Evolutionary conservation across 2,888 invertebrate species (phyloP).

Genomic region (Phyto melanocephala): DNA sequence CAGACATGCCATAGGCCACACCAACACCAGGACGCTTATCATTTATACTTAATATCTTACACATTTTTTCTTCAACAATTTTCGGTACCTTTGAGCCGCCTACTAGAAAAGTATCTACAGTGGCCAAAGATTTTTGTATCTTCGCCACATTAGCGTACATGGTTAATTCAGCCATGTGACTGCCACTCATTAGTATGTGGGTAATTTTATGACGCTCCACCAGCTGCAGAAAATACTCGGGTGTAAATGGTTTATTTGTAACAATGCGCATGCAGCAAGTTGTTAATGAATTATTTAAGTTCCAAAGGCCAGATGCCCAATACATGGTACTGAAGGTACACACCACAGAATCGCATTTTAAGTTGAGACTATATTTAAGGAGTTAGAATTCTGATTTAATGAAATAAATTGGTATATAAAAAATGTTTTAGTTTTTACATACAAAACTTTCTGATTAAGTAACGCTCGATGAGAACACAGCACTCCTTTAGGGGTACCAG

Average conservation of each 20-base stretch:
- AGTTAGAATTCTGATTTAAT: background rate
- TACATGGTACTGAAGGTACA: constrained; percentile 74
- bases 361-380: background rate
- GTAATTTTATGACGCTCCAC: constrained; percentile 71
- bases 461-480: constrained; percentile 72
- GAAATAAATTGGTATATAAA: background rate
- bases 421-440: background rate
- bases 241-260: constrained; percentile 69
- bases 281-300: constrained; percentile 68
- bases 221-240: constrained; percentile 70
- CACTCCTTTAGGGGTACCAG: constrained; percentile 75
- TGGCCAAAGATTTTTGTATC: constrained; percentile 66
- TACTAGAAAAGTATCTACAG: constrained; percentile 68
- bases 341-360: constrained; percentile 66
- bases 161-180: constrained; percentile 69
- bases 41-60: constrained; percentile 65
- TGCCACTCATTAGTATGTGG: constrained; percentile 68
- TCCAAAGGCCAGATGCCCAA: constrained; percentile 74
- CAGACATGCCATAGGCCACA: constrained; percentile 74
- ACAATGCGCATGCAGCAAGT: constrained; percentile 72
- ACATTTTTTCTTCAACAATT: constrained; percentile 66
- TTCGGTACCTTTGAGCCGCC: constrained; percentile 72
- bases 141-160: constrained; percentile 66
- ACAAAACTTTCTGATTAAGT: constrained; percentile 65
- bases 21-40: constrained; percentile 64